phyloP scores from a whole-genome alignment of 2,888 invertebrate genomes.

The Brachyptera risi region DNA sequence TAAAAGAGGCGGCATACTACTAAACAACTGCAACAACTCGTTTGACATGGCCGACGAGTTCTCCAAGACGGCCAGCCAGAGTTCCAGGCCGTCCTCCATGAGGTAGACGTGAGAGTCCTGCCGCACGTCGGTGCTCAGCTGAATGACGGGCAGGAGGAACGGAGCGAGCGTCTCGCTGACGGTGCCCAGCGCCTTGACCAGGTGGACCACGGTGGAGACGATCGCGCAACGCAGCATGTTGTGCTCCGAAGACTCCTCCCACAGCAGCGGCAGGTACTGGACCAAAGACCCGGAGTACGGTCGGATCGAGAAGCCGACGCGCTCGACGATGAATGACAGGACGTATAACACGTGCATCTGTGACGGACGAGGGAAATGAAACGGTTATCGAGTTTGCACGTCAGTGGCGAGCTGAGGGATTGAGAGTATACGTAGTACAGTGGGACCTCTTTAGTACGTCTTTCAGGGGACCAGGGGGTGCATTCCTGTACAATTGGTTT shows the following conservation, averaged over 20 bases:
- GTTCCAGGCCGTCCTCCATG: constrained; percentile 84
- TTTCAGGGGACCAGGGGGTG: no score
- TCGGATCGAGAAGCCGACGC: constrained; percentile 71
- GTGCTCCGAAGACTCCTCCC: constrained; percentile 83
- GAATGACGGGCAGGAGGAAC: constrained; percentile 60
- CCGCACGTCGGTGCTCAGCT: constrained; percentile 70
- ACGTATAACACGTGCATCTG: constrained; percentile 88
- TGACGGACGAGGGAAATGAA: constrained; percentile 40
- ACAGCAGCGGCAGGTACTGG: constrained; percentile 79
- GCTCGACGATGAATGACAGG: constrained; percentile 83
- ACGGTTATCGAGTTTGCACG: no score
- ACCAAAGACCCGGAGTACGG: constrained; percentile 67
- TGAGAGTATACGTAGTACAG: no score
- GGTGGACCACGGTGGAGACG: constrained; percentile 77
- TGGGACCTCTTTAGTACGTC: no score
- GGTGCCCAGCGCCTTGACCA: constrained; percentile 65
- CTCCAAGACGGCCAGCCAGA: constrained; percentile 84
- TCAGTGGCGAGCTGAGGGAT: no score
- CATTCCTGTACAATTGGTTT: no score
- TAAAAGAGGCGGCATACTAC: constrained; percentile 68
- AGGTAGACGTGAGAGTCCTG: constrained; percentile 83
- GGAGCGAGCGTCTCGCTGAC: constrained; percentile 48
- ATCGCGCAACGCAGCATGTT: constrained; percentile 90
- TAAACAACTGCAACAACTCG: constrained; percentile 64
- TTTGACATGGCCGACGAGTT: constrained; percentile 63